Conservation (phyloP, 2,888 invertebrate species). For the Dolichomitus sp. region DNA sequence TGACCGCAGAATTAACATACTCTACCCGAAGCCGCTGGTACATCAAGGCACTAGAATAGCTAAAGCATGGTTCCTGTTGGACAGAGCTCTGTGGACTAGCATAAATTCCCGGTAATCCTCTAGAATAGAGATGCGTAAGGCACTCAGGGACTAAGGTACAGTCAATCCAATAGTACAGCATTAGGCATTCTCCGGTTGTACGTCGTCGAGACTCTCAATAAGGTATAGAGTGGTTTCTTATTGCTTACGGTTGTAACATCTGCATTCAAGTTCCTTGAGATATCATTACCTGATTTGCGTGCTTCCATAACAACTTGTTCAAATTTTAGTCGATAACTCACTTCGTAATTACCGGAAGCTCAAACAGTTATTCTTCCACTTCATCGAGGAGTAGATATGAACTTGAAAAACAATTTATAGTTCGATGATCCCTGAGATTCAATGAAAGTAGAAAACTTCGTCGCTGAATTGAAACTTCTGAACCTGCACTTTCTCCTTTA, state of each 20-base stretch:
- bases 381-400: not conserved
- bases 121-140: slow-evolving; percentile 34
- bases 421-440: slow-evolving; percentile 1
- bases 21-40: slow-evolving; percentile 7
- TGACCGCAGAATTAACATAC: slow-evolving; percentile 32
- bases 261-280: not conserved
- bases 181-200: slow-evolving; percentile 5
- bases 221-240: not conserved
- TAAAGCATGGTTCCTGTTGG: slow-evolving; percentile 36
- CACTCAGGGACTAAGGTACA: slow-evolving; percentile 46
- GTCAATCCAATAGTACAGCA: slow-evolving; percentile 11
- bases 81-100: slow-evolving; percentile 51
- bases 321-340: slow-evolving; percentile 1
- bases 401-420: slow-evolving; percentile 36
- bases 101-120: slow-evolving; percentile 56
- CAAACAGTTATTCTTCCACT: slow-evolving; percentile 10
- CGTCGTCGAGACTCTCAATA: not conserved
- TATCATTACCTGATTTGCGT: not conserved
- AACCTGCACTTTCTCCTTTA: not conserved
- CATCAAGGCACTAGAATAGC: slow-evolving; percentile 42
- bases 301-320: not conserved
- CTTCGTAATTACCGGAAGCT: not conserved
- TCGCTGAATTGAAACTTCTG: slow-evolving; percentile 15
- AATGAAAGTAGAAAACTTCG: slow-evolving; percentile 29
- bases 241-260: not conserved